These are phyloP conservation scores for Stichodactyla mertensii DNA, from an alignment of 64 coral and sea anemone genomes.

Conservation along the genomic window DNA sequence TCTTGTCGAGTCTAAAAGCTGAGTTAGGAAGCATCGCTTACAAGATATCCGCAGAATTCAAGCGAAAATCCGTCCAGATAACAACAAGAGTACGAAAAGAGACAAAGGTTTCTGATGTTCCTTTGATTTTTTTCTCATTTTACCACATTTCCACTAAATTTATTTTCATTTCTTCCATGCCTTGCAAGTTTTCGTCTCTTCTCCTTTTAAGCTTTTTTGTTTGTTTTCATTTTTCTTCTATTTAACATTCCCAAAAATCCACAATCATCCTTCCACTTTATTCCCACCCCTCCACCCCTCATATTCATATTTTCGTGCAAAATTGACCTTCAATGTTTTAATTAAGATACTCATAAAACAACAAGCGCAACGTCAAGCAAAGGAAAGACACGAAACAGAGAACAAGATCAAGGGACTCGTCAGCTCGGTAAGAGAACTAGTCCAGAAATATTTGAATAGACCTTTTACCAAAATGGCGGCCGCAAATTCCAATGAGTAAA, in stretches of 20 bases:
- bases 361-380: constrained; percentile 32
- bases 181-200: too few species aligned
- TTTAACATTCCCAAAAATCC: too few species aligned
- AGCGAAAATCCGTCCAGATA: constrained; percentile 29
- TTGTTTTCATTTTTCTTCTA: not conserved
- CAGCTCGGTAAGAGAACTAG: constrained; percentile 38
- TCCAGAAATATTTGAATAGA: too few species aligned
- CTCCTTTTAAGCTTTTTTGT: not conserved
- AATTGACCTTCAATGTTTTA: not conserved
- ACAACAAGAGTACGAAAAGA: constrained; percentile 43
- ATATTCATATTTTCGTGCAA: not conserved
- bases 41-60: constrained; percentile 69
- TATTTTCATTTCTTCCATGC: too few species aligned
- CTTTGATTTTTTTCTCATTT: not conserved
- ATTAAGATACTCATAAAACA: not conserved
- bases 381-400: constrained; percentile 68
- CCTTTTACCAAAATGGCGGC: too few species aligned
- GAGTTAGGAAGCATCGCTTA: constrained; percentile 63
- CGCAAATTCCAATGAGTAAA: too few species aligned
- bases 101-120: constrained; percentile 36
- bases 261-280: not conserved
- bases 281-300: not conserved
- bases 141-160: not conserved
- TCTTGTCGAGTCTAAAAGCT: constrained; percentile 50
- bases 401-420: constrained; percentile 76